phyloP scores from a whole-genome alignment of 2,888 invertebrate species.

The Automeris io region DNA sequence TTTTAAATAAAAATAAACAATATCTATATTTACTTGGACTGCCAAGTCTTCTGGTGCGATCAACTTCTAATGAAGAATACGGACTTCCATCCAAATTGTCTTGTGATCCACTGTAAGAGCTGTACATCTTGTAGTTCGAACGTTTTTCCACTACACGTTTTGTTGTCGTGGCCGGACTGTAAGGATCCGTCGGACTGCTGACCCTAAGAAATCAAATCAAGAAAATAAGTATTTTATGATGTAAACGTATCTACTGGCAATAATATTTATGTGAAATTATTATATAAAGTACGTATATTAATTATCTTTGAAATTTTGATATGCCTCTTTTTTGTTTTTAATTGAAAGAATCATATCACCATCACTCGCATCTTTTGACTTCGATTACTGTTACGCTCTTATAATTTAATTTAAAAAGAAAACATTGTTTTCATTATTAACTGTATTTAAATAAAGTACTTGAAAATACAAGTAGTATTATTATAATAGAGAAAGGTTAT shows the following conservation, averaged over 20 bases:
- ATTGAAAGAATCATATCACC: too few species aligned
- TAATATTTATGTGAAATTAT: too few species aligned
- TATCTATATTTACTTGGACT: constrained; percentile 54
- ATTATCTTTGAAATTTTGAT: too few species aligned
- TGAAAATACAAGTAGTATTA: not conserved
- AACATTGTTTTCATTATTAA: too few species aligned
- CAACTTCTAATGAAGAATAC: constrained; percentile 57
- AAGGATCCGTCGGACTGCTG: constrained; percentile 59
- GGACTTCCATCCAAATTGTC: constrained; percentile 67
- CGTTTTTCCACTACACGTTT: constrained; percentile 64
- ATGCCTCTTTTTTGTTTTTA: too few species aligned
- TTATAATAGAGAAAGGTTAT: constrained; percentile 19
- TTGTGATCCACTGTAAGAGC: constrained; percentile 62
- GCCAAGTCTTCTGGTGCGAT: constrained; percentile 54
- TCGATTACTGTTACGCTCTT: too few species aligned
- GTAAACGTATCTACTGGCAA: too few species aligned
- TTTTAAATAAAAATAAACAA: not conserved
- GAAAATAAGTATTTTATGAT: not conserved
- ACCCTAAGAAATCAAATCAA: constrained; percentile 33
- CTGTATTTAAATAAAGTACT: too few species aligned
- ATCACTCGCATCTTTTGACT: too few species aligned
- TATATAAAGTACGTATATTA: too few species aligned
- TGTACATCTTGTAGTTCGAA: constrained; percentile 68
- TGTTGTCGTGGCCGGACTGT: constrained; percentile 64
- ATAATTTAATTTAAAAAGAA: too few species aligned